Evolutionary conservation across 2,888 invertebrate species (phyloP).

Genomic region (Sinodicranocentrus sp.): DNA sequence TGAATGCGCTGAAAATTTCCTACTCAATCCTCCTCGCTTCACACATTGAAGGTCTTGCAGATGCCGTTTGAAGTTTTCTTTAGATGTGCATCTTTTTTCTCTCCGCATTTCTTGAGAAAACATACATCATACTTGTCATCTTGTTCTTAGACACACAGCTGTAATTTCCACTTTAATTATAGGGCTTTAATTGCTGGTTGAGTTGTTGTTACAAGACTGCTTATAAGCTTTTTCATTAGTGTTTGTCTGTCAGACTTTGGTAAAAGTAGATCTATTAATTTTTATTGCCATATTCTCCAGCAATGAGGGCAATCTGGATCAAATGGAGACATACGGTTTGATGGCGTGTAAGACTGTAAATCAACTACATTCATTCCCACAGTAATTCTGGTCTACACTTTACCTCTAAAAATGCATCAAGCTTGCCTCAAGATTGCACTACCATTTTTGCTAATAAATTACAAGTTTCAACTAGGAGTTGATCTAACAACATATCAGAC

Average conservation of each 20-base stretch:
- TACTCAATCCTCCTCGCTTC: constrained; percentile 14
- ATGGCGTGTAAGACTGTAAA: constrained; percentile 21
- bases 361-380: constrained; percentile 27
- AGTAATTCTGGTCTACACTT: too few species aligned
- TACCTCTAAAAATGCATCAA: too few species aligned
- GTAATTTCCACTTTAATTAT: constrained; percentile 64
- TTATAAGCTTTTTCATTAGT: constrained; percentile 43
- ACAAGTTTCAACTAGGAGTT: too few species aligned
- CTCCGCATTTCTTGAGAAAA: constrained; percentile 40
- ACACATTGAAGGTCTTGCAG: constrained; percentile 6
- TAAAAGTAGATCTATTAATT: constrained; percentile 54
- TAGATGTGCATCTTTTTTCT: constrained; percentile 36
- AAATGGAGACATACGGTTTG: constrained; percentile 52
- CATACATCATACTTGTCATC: constrained; percentile 65
- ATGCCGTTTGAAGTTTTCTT: background rate
- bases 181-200: constrained; percentile 58
- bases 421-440: too few species aligned
- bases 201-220: constrained; percentile 43
- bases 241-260: constrained; percentile 34
- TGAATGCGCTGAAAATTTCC: background rate
- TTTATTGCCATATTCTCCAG: constrained; percentile 50
- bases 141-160: constrained; percentile 44
- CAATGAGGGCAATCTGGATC: constrained; percentile 37
- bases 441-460: too few species aligned
- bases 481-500: too few species aligned